These are phyloP conservation scores for Tiaroga cobitis DNA, from an alignment of 2,797 vertebrate species.

Conservation along the genomic window DNA sequence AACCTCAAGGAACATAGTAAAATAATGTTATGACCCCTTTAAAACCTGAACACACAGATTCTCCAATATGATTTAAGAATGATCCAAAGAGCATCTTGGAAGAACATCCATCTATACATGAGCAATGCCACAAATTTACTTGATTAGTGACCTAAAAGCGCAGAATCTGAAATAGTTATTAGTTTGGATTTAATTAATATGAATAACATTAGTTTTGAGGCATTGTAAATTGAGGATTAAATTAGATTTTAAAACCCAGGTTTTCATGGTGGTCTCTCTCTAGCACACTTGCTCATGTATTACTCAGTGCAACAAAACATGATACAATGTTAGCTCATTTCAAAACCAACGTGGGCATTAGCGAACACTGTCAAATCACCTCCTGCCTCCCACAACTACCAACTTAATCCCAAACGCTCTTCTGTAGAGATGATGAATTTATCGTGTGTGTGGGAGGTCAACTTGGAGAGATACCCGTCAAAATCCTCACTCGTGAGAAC, in stretches of 20 bases:
- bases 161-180: background rate
- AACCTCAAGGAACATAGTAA: conserved; percentile 1
- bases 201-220: background rate
- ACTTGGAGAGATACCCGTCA: conserved; percentile 41
- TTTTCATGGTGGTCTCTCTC: background rate
- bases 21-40: background rate
- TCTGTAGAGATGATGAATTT: conserved; percentile 36
- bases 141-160: background rate
- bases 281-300: background rate
- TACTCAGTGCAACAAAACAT: conserved; percentile 35
- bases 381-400: conserved; percentile 44
- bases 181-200: background rate
- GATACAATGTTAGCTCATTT: conserved; percentile 51
- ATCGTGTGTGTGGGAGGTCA: conserved; percentile 46
- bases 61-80: background rate
- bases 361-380: conserved; percentile 47
- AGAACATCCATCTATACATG: background rate
- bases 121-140: background rate
- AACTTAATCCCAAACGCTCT: conserved; percentile 49
- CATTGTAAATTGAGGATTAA: background rate
- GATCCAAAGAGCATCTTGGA: background rate
- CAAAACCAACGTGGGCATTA: conserved; percentile 47
- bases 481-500: conserved; percentile 37
- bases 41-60: background rate
- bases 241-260: background rate